Percentiles rank a stretch among this genome's conserved stretches.
Evolutionary conservation across 2,113 vertebrate species (phyloP).

Genomic region (Calidris pugnax): DNA sequence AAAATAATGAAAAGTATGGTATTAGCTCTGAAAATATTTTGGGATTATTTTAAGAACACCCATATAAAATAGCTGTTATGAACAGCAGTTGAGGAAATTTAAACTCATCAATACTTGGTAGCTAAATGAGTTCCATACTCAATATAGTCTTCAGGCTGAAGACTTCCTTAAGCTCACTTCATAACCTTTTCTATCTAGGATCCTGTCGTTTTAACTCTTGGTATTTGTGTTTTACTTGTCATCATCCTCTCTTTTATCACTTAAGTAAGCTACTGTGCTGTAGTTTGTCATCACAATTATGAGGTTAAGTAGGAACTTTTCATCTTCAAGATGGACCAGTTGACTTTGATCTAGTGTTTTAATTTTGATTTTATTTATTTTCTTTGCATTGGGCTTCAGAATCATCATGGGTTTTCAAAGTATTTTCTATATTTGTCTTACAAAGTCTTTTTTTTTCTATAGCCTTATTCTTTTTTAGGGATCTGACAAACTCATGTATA

Average conservation of each 20-base stretch:
- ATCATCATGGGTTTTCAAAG: neutral
- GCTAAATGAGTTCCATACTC: neutral
- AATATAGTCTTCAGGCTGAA: neutral
- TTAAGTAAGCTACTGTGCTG: neutral
- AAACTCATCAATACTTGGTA: neutral
- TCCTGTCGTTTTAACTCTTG: neutral
- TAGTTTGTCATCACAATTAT: neutral
- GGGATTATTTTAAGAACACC: neutral
- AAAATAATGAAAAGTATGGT: neutral
- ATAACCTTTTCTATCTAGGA: neutral
- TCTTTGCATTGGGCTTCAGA: neutral
- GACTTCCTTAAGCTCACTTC: neutral
- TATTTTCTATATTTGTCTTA: neutral
- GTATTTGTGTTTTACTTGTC: neutral
- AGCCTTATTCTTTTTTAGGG: neutral
- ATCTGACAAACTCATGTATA: neutral
- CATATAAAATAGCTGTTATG: neutral
- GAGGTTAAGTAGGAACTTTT: neutral
- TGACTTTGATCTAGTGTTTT: conserved; percentile 25
- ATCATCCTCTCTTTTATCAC: neutral
- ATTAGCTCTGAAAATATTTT: neutral
- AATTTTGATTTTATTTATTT: neutral
- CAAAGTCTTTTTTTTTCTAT: neutral
- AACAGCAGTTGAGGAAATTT: neutral
- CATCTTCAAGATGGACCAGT: neutral